phyloP scores from a whole-genome alignment of 2,797 vertebrate species.

The Rhinella marina region DNA sequence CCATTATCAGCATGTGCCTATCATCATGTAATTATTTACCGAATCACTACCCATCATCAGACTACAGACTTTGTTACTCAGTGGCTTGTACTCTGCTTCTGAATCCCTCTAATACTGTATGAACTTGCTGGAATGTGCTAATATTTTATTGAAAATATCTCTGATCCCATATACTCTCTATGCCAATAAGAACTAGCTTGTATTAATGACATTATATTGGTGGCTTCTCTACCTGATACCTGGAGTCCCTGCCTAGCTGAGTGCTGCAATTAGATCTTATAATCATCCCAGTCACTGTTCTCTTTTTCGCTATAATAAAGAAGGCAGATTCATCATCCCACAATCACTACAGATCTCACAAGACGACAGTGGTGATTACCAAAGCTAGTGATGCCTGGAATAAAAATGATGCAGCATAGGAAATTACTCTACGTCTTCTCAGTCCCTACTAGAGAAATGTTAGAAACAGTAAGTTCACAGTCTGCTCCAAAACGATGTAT shows the following conservation, averaged over 20 bases:
- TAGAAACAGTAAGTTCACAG: not conserved
- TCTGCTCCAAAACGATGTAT: not conserved
- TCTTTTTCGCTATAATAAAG: not conserved
- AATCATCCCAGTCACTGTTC: not conserved
- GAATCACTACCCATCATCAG: not conserved
- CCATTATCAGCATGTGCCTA: not conserved
- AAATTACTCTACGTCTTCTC: not conserved
- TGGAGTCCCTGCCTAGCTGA: not conserved
- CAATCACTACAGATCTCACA: not conserved
- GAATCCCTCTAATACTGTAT: not conserved
- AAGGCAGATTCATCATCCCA: not conserved
- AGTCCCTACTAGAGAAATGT: not conserved
- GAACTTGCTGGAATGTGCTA: not conserved
- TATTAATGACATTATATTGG: not conserved
- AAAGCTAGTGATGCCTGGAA: not conserved
- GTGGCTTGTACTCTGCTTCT: not conserved
- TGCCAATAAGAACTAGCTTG: not conserved
- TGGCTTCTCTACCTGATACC: not conserved
- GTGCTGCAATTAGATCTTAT: not conserved
- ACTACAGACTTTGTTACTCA: not conserved
- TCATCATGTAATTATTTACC: not conserved
- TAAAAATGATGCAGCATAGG: no score
- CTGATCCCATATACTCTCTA: not conserved
- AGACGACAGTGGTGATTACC: not conserved
- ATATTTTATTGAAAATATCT: not conserved